phyloP scores from a whole-genome alignment of 2,888 invertebrate genomes.

The Euzophera pinguis region DNA sequence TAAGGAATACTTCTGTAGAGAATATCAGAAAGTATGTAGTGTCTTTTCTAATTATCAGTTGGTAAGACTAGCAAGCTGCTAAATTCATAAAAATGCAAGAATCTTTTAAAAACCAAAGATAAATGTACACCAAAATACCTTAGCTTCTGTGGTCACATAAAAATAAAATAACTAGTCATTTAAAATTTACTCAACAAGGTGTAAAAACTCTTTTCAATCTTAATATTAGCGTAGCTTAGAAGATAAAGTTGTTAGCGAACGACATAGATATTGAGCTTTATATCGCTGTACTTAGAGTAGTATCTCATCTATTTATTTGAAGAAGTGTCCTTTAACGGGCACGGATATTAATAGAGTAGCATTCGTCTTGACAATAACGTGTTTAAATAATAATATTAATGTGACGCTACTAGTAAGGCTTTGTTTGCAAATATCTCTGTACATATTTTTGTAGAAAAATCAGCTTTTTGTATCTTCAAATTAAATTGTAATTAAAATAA shows the following conservation, averaged over 20 bases:
- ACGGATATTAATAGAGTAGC: conserved; percentile 13
- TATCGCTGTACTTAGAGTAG: conserved; percentile 21
- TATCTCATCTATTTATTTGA: conserved; percentile 14
- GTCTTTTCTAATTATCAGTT: no score
- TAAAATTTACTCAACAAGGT: conserved; percentile 14
- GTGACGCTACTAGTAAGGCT: conserved; percentile 31
- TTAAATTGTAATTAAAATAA: not conserved
- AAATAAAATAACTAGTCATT: conserved; percentile 21
- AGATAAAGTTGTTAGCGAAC: conserved; percentile 13
- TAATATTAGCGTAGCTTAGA: conserved; percentile 12
- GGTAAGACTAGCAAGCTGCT: no score
- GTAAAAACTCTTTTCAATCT: conserved; percentile 1
- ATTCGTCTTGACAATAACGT: conserved; percentile 39
- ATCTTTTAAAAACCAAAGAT: not conserved
- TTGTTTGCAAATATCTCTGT: conserved; percentile 16
- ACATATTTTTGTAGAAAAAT: conserved; percentile 10
- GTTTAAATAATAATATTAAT: conserved; percentile 24
- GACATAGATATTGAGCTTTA: conserved; percentile 8
- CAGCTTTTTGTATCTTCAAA: conserved; percentile 5
- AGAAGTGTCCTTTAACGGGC: conserved; percentile 19
- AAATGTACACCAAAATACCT: not conserved
- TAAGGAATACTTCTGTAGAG: no score
- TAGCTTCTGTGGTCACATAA: conserved; percentile 1
- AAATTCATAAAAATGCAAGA: no score
- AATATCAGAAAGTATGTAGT: no score